Percentiles rank a stretch among this genome's conserved stretches.
These are phyloP conservation scores for Lipophrys pholis DNA, from an alignment of 2,113 vertebrate species.

Conservation along the genomic window DNA sequence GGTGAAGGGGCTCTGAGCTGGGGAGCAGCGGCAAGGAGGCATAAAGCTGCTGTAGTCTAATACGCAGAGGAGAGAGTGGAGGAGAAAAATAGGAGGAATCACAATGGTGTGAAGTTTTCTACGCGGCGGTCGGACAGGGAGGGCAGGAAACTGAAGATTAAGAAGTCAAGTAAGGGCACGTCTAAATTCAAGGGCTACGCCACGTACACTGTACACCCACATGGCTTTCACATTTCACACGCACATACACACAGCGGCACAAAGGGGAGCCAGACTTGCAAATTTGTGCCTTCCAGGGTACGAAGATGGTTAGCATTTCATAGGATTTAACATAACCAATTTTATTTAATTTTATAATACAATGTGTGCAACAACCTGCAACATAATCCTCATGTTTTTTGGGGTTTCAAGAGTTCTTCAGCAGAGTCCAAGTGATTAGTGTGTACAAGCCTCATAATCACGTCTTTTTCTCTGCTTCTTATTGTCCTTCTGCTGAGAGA, in stretches of 20 bases:
- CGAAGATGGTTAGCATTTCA: constrained; percentile 30
- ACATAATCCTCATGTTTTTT: constrained; percentile 12
- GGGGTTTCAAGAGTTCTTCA: background rate
- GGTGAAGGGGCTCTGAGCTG: constrained; percentile 47
- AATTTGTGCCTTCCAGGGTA: constrained; percentile 30
- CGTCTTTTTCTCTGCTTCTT: background rate
- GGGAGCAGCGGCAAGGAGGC: constrained; percentile 55
- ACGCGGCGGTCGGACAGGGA: constrained; percentile 67
- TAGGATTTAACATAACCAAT: constrained; percentile 24
- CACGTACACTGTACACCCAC: constrained; percentile 28
- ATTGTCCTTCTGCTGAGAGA: background rate
- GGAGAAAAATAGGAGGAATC: constrained; percentile 57
- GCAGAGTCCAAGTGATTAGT: constrained; percentile 12
- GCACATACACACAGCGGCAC: constrained; percentile 3
- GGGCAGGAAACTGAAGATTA: constrained; percentile 83
- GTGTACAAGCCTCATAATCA: background rate
- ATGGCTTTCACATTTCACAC: constrained; percentile 13
- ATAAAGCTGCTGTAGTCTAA: constrained; percentile 66
- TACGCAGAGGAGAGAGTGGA: constrained; percentile 64
- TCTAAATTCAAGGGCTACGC: constrained; percentile 60
- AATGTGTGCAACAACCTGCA: constrained; percentile 10
- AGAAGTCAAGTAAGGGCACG: constrained; percentile 82
- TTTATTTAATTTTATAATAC: constrained; percentile 37
- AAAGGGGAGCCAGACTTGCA: constrained; percentile 4
- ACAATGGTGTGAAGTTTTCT: constrained; percentile 68